phyloP scores from a whole-genome alignment of 2,888 invertebrate genomes.

The Caenorhabditis doughertyi region DNA sequence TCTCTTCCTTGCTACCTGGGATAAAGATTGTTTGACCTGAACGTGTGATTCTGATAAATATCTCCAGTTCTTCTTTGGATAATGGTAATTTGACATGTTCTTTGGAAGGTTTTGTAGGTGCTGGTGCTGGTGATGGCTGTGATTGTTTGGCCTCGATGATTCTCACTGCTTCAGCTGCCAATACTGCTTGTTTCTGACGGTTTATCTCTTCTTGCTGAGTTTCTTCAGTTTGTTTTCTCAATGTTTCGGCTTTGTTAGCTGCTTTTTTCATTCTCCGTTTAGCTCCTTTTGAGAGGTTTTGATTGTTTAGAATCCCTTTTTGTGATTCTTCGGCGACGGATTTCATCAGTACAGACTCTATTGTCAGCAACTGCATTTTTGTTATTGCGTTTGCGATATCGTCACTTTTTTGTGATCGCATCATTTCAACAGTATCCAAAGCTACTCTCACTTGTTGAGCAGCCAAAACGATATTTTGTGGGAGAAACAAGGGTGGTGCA shows the following conservation, averaged over 20 bases:
- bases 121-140: neutral
- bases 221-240: neutral
- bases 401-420: neutral
- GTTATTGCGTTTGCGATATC: neutral
- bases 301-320: neutral
- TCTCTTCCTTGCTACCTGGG: neutral
- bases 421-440: neutral
- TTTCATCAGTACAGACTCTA: slow-evolving; percentile 4
- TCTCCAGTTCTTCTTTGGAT: neutral
- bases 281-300: slow-evolving; percentile 7
- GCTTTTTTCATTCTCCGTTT: slow-evolving; percentile 25
- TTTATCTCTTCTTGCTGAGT: neutral
- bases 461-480: slow-evolving; percentile 2
- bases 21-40: neutral
- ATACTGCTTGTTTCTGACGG: neutral
- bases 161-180: slow-evolving; percentile 11
- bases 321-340: neutral
- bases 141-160: too few species aligned
- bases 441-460: slow-evolving; percentile 8
- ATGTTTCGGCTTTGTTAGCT: slow-evolving; percentile 4
- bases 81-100: neutral
- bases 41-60: neutral
- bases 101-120: neutral
- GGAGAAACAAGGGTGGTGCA: neutral
- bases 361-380: neutral